phyloP scores from a whole-genome alignment of 1,140 invertebrate genomes.

The Heliconius himera region DNA sequence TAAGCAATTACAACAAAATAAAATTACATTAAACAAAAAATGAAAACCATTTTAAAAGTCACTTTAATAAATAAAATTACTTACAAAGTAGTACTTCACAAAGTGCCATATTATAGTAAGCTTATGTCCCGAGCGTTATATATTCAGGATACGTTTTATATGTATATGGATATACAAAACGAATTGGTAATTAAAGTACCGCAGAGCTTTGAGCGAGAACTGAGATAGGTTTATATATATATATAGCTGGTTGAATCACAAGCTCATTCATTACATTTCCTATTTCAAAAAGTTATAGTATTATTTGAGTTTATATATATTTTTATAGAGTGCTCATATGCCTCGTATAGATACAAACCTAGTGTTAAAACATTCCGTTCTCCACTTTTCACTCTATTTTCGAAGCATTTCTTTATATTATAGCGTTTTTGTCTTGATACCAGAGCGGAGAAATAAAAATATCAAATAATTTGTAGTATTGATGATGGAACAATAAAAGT shows the following conservation, averaged over 20 bases:
- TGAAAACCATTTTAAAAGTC: background rate
- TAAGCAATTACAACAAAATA: too few species aligned
- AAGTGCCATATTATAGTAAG: background rate
- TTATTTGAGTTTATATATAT: background rate
- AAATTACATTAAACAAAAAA: background rate
- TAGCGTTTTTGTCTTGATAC: background rate
- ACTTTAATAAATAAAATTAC: background rate
- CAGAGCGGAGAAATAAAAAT: background rate
- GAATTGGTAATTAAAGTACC: conserved; percentile 12
- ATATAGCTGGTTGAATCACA: background rate
- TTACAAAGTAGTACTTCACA: background rate
- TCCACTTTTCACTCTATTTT: too few species aligned
- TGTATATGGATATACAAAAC: background rate
- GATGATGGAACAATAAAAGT: too few species aligned
- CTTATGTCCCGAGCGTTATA: background rate
- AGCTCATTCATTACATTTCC: background rate
- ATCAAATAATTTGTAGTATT: background rate
- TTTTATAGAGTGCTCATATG: too few species aligned
- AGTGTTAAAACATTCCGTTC: too few species aligned
- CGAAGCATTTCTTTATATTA: too few species aligned
- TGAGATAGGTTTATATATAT: background rate
- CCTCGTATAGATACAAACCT: background rate
- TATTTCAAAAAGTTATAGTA: background rate
- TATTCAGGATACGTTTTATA: background rate
- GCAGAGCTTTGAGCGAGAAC: background rate